Percentiles rank a stretch among this genome's conserved stretches.
These are phyloP conservation scores for Bradypus variegatus DNA, from an alignment of 2,797 vertebrate genomes.

Conservation along the genomic window DNA sequence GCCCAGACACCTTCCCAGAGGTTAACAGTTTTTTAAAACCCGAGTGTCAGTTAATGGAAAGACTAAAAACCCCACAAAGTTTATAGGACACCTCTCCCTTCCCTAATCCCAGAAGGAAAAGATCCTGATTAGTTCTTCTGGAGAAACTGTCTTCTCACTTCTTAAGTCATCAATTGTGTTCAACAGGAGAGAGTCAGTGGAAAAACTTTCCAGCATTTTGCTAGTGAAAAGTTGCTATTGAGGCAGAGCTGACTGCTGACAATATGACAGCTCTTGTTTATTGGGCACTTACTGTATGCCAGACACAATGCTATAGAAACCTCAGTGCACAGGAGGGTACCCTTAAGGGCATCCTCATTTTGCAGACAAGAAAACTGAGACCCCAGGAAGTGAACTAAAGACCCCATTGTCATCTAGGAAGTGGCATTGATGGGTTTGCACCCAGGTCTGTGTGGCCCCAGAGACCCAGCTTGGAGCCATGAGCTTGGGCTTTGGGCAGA, in stretches of 20 bases:
- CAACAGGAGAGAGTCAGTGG: background rate
- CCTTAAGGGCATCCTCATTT: fast-evolving
- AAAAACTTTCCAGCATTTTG: background rate
- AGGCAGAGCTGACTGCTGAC: background rate
- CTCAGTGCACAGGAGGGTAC: background rate
- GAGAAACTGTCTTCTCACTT: background rate
- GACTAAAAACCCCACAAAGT: background rate
- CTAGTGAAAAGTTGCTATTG: background rate
- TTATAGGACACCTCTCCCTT: background rate
- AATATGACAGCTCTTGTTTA: background rate
- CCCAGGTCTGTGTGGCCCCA: background rate
- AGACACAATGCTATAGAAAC: background rate
- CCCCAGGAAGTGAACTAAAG: background rate
- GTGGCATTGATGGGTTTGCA: fast-evolving
- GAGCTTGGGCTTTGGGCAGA: background rate
- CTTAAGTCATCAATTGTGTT: background rate
- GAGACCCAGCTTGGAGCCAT: background rate
- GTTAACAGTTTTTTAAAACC: background rate
- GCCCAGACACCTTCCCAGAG: background rate
- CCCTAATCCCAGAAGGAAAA: background rate
- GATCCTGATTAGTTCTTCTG: background rate
- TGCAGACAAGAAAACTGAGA: background rate
- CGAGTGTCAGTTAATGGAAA: background rate
- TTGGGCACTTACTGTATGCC: background rate
- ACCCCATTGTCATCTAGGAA: background rate